These are phyloP conservation scores for Callopanchax toddi DNA, from an alignment of 2,113 vertebrate genomes.

Conservation along the genomic window DNA sequence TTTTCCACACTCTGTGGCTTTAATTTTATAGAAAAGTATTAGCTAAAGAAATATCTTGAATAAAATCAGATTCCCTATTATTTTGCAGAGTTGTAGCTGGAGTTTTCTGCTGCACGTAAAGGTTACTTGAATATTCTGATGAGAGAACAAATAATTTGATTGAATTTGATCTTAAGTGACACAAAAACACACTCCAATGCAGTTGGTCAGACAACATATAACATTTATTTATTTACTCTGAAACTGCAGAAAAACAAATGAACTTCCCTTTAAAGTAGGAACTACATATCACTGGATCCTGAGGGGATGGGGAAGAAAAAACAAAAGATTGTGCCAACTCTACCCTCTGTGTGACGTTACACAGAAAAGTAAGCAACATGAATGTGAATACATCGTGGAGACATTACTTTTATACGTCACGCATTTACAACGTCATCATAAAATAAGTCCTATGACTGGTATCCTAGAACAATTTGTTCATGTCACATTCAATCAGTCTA, in stretches of 20 bases:
- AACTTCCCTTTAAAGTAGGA: constrained; percentile 46
- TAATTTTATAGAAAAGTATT: too few relatives aligned
- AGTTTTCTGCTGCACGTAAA: too few relatives aligned
- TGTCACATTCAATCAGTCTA: constrained; percentile 66
- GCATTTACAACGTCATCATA: constrained; percentile 52
- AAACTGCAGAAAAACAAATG: constrained; percentile 51
- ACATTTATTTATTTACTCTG: constrained; percentile 68
- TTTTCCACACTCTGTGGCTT: too few relatives aligned
- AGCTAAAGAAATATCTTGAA: too few relatives aligned
- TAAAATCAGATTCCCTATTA: too few relatives aligned
- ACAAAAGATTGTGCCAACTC: constrained; percentile 16
- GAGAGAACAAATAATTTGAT: too few relatives aligned
- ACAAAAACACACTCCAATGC: constrained; percentile 23
- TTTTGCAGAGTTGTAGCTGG: too few relatives aligned
- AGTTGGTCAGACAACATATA: constrained; percentile 46
- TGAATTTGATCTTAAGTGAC: constrained; percentile 8
- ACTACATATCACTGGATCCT: constrained; percentile 53
- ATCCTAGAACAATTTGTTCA: constrained; percentile 31
- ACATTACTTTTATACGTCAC: constrained; percentile 38
- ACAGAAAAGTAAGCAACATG: constrained; percentile 42
- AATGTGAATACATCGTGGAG: constrained; percentile 44
- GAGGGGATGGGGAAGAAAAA: constrained; percentile 11
- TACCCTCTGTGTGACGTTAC: constrained; percentile 18
- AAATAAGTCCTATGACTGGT: constrained; percentile 43
- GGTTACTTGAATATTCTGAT: too few relatives aligned